Base-by-base conservation (phyloP, 2,888 invertebrate genomes). In the Parnassius mnemosyne region DNA sequence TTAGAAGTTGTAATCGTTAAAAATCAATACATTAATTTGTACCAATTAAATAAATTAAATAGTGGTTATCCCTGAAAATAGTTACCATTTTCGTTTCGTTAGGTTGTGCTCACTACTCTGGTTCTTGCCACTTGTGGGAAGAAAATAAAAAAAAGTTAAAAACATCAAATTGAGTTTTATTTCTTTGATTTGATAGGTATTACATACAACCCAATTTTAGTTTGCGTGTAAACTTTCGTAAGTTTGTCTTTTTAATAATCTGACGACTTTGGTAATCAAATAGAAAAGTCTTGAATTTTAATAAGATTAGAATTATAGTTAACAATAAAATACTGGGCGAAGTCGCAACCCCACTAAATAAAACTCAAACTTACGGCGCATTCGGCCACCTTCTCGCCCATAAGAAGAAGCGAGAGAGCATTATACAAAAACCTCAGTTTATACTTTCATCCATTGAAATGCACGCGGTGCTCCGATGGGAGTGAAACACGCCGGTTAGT, bases 391-490 rank as follows among this genome's bases (percentile, higher is more conserved):
- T 77, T 89, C 85, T 68, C 69, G 63, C 83, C 56, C 68, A 67
- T 69, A 67, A 53, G 80, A 66, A 70, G 63, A 73, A 89, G 75
- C 75, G 87, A 89, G 89, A 87, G 72, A 73, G 81, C 81, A 83
- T 84, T 87, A 89, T 87, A 90, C 90, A 90, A 90, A 90, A 89
- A 90, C 88, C 85, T 81, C 83, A 81, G 89, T 84, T 83, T 87
- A 89, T 81, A 89, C 90, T 89, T 91, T 89, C 90, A 88, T 88
- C 89, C 83, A 84, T 87, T 85, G 89, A 89, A 87, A 89, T 85
- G 89, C 87, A 89, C 85, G 88, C 88, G 85, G 84, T 84, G 84
- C 87, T 81, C 80, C 84, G 84, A 76, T 74, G 81, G 78, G 85
- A 83, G 78, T 76, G 81, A 85, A 82, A 80, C 76, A 73, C 84